A percentile compares a stretch with the other conserved stretches of the same genome.
Conservation (phyloP, 2,888 invertebrate genomes). For the Tridacna crocea region DNA sequence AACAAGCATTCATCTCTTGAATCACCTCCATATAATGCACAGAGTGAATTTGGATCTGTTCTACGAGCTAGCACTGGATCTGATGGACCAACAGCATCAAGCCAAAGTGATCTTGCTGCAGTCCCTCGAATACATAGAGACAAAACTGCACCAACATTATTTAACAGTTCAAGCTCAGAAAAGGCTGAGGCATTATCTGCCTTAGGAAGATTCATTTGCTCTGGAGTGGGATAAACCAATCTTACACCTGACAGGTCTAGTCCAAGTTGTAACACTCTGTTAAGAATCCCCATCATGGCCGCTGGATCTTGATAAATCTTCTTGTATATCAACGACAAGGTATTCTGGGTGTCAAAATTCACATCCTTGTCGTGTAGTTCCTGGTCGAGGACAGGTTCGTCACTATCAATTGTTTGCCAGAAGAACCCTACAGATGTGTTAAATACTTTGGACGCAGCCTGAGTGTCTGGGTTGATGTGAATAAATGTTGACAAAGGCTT, state of each 20-base stretch:
- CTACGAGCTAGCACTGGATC: slow-evolving; percentile 78
- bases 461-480: slow-evolving; percentile 75
- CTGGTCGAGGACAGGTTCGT: slow-evolving; percentile 70
- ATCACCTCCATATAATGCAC: slow-evolving; percentile 79
- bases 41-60: slow-evolving; percentile 81
- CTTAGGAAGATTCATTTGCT: slow-evolving; percentile 67
- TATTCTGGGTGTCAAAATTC: slow-evolving; percentile 77
- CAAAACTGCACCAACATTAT: slow-evolving; percentile 78
- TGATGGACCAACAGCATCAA: slow-evolving; percentile 80
- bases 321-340: slow-evolving; percentile 80
- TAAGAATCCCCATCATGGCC: slow-evolving; percentile 79
- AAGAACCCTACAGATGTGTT: slow-evolving; percentile 78
- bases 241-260: slow-evolving; percentile 78
- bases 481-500: slow-evolving; percentile 81
- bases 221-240: slow-evolving; percentile 77
- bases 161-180: slow-evolving; percentile 63
- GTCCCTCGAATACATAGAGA: slow-evolving; percentile 79
- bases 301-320: slow-evolving; percentile 77
- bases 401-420: slow-evolving; percentile 81
- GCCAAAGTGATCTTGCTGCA: slow-evolving; percentile 77
- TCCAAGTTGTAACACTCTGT: slow-evolving; percentile 78
- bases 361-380: slow-evolving; percentile 64
- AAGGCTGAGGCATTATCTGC: slow-evolving; percentile 55
- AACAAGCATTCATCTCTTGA: slow-evolving; percentile 77
- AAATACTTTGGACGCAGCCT: slow-evolving; percentile 77